Conservation (phyloP, 1,140 invertebrate genomes). For the Tenebrio molitor region DNA sequence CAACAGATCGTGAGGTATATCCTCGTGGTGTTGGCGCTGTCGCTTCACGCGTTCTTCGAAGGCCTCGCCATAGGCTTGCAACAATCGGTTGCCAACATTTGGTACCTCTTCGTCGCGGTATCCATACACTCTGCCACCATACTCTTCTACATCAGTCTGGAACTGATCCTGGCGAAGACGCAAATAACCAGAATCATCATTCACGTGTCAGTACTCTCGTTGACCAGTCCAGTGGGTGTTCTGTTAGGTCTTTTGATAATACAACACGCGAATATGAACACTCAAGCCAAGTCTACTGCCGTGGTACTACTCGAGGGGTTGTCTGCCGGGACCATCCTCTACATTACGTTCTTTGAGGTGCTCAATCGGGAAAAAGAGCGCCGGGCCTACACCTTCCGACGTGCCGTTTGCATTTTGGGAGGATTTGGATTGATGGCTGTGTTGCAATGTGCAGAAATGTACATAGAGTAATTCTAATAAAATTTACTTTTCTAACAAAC, state of each 20-base stretch:
- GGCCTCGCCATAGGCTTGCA: conserved; percentile 86
- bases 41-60: conserved; percentile 86
- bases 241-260: conserved; percentile 70
- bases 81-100: conserved; percentile 71
- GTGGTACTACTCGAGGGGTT: conserved; percentile 63
- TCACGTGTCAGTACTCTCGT: conserved; percentile 73
- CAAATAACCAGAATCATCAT: conserved; percentile 71
- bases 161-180: conserved; percentile 77
- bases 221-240: conserved; percentile 81
- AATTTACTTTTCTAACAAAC: conserved; percentile 2
- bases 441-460: conserved; percentile 57
- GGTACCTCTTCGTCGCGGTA: conserved; percentile 80
- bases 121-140: conserved; percentile 84
- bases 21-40: conserved; percentile 81
- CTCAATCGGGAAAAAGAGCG: conserved; percentile 64
- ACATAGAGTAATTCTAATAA: conserved; percentile 37
- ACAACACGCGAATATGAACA: conserved; percentile 57
- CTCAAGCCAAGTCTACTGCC: conserved; percentile 60
- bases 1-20: conserved; percentile 71
- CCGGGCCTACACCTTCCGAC: conserved; percentile 57
- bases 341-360: conserved; percentile 66
- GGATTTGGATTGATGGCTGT: conserved; percentile 64
- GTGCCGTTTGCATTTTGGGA: conserved; percentile 61
- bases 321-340: conserved; percentile 64
- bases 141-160: conserved; percentile 78